Evolutionary conservation across 2,113 vertebrate species (phyloP), one percentile per base, ranked within the genome.

Genomic region (Poecilia latipinna): DNA sequence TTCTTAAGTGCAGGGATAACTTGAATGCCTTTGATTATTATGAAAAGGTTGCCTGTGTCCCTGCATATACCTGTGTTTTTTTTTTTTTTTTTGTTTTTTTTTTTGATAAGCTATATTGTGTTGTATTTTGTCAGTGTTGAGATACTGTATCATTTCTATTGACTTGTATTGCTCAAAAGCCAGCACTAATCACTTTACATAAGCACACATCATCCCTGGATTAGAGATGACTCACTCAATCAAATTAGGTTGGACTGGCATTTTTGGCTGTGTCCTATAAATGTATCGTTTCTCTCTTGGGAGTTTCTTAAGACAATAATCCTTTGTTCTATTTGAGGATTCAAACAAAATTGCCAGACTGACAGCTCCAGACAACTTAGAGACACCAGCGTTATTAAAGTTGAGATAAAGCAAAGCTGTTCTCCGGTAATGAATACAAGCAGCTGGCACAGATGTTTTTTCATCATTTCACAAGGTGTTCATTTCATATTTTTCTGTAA

Each of bases 231-330:
- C 72, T 79, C 74, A 78, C n/a, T 70, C 72, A 66, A 70, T 78
- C 54, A 77, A 80, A 88, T 82, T 77, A 82, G 51, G 79, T 69
- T 73, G 33, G 70, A 73, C 70, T 72, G 66, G 39, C 80, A 44
- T 84, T 81, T 83, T 60, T 72, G 60, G 64, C 68, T 65, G 65
- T 66, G 63, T 66, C 61, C 51, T 70, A 31, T 72, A 51, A 26
- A 78, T 80, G 63, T n/a, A 72, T 73, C 78, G 71, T 70, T 77
- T 82, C 66, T 77, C 70, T 28, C 48, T 12, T 7, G 32, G 74
- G 72, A 78, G 79, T 82, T 85, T 77, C 29, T 57, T 80, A 22
- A 71, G 6, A 86, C 63, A 72, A 64, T 76, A 88, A 82, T 85
- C 48, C 26, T 66, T 73, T 75, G 65, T 79, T 84, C 65, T 71